Conservation (phyloP, 2,113 vertebrate genomes). For the Eubucco bourcierii region DNA sequence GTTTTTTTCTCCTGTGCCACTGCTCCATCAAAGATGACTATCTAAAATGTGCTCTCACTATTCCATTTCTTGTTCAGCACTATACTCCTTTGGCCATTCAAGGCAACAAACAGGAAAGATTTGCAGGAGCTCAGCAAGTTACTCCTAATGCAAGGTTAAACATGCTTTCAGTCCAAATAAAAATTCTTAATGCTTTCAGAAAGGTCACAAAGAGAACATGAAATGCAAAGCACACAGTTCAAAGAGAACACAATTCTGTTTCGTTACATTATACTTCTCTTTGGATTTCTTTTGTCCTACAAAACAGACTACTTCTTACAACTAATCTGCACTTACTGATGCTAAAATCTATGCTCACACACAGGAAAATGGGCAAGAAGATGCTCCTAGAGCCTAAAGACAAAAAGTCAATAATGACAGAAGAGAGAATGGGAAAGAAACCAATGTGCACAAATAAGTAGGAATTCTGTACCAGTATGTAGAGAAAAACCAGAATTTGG, state of each 20-base stretch:
- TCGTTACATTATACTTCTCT: not conserved
- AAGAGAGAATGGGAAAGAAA: not conserved
- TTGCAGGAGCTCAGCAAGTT: not conserved
- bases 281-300: not conserved
- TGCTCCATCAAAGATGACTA: not conserved
- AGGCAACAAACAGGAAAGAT: not conserved
- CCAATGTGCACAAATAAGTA: not conserved
- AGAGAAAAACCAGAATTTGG: not conserved
- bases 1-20: not conserved
- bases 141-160: constrained; percentile 1
- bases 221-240: not conserved
- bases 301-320: not conserved
- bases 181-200: not conserved
- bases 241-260: not conserved
- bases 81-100: not conserved
- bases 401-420: not conserved
- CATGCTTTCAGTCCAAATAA: not conserved
- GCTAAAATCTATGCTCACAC: not conserved
- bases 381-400: not conserved
- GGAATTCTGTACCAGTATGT: not conserved
- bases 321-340: not conserved
- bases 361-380: not conserved
- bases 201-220: not conserved
- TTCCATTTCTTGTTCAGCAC: not conserved
- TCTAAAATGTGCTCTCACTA: not conserved